Evolutionary conservation across 2,113 vertebrate species (phyloP), one percentile per base, ranked within the genome.

Genomic region (Baryphthengus martii): DNA sequence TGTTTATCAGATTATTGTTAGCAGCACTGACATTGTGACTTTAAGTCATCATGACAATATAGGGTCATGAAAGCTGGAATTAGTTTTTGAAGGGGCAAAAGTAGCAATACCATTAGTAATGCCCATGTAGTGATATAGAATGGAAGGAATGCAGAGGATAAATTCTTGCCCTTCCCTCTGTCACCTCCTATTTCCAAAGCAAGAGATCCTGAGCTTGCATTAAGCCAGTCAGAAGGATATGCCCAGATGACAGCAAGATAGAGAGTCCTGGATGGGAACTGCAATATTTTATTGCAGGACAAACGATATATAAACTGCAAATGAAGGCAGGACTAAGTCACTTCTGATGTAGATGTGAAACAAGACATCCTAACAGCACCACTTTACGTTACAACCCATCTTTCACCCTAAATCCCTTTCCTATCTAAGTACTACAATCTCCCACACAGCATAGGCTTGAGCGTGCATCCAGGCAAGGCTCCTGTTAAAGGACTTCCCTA

Each of bases 361-460:
- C 14, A 68, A 37, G 12, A 47, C 33, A 49, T 50, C 42, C 61
- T 67, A 59, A 55, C 13, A 59, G 52, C 40, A 67, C 13, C 13
- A 12, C 42, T 85, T 89, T 2, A 62, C 13, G 12, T 72, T 45
- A 55, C 3, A 9, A 63, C 2, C 14, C 37, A 12, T 40, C 35
- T 68, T 85, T 71, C 12, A 35, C 24, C 66, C 35, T 40, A 58
- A 67, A 63, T 82, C 6, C 49, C 19, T 26, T 53, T 75, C 50
- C 18, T n/a, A 42, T 58, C n/a, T 52, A 31, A 40, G 42, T 18
- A 44, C 59, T 89, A 39, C 29, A 0, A 16, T 80, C 58, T 89
- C 33, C 29, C 67, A 33, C 37, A 13, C 13, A 75, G 52, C 0
- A 0, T 13, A 20, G 15, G 20, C 10, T 49, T 53, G 29, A 79